Conservation (phyloP, 2,113 vertebrate species). For the Meriones unguiculatus region DNA sequence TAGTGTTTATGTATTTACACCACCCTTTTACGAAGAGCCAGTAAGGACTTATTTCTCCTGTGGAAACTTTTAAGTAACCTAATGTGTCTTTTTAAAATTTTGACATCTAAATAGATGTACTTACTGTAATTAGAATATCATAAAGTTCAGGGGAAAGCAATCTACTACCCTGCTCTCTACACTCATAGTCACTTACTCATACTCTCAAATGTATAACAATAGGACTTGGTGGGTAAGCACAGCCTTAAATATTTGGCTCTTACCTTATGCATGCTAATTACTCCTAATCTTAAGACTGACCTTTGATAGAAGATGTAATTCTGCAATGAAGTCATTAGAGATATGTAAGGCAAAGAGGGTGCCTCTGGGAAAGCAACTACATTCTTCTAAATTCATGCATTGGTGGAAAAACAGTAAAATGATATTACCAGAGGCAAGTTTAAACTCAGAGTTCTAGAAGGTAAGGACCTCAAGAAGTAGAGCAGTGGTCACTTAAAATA, state of each 20-base stretch:
- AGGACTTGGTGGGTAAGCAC: neutral
- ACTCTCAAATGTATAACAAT: neutral
- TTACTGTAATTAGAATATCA: slow-evolving; percentile 35
- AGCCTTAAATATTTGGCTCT: neutral
- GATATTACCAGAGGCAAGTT: neutral
- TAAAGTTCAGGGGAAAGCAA: neutral
- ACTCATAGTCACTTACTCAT: neutral
- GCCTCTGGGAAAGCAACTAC: neutral
- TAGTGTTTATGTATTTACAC: neutral
- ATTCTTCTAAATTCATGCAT: neutral
- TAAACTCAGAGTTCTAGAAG: neutral
- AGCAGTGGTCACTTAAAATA: neutral
- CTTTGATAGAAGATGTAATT: neutral
- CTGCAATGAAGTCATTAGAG: neutral
- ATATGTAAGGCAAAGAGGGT: neutral
- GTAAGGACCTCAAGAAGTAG: neutral
- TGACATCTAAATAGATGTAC: neutral
- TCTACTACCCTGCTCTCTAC: rapidly evolving
- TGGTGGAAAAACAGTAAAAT: neutral
- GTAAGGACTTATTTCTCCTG: neutral
- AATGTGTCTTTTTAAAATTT: neutral
- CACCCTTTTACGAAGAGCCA: neutral
- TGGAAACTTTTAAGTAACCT: slow-evolving; percentile 19
- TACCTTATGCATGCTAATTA: neutral
- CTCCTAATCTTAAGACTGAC: neutral